phyloP scores from a whole-genome alignment of 2,113 vertebrate species.

The Hystrix cristata region DNA sequence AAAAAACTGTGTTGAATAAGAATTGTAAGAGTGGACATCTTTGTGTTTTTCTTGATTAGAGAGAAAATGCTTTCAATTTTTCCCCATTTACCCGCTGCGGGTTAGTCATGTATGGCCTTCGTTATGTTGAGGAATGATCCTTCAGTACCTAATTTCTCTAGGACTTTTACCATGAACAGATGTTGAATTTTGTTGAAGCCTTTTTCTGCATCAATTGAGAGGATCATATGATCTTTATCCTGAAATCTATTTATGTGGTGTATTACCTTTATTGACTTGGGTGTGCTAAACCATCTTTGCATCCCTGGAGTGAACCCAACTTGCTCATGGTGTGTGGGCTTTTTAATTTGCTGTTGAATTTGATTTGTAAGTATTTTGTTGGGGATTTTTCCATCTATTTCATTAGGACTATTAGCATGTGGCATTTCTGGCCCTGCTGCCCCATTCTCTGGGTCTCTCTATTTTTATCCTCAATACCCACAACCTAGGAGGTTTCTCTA shows the following conservation, averaged over 20 bases:
- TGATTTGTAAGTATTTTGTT: not conserved
- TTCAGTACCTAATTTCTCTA: not conserved
- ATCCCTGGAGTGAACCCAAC: not conserved
- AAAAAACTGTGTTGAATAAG: not conserved
- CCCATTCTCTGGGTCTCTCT: not conserved
- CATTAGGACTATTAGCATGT: not conserved
- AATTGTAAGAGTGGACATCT: not conserved
- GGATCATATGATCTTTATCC: not conserved
- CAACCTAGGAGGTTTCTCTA: not conserved
- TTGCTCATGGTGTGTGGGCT: not conserved
- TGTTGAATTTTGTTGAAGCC: not conserved
- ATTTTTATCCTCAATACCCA: not conserved
- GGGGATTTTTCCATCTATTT: not conserved
- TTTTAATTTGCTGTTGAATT: not conserved
- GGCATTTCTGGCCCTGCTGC: not conserved
- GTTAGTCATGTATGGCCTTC: not conserved
- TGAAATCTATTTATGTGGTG: not conserved
- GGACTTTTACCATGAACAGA: no score
- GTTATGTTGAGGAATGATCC: not conserved
- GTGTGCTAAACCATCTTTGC: not conserved
- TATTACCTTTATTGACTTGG: not conserved
- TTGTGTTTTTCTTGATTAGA: not conserved
- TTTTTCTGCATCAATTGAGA: not conserved
- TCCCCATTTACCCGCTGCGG: not conserved
- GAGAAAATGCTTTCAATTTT: not conserved